Percentiles rank a stretch among this genome's conserved stretches.
Evolutionary conservation across 2,797 vertebrate species (phyloP).

Genomic region (Epinephelus awoara): DNA sequence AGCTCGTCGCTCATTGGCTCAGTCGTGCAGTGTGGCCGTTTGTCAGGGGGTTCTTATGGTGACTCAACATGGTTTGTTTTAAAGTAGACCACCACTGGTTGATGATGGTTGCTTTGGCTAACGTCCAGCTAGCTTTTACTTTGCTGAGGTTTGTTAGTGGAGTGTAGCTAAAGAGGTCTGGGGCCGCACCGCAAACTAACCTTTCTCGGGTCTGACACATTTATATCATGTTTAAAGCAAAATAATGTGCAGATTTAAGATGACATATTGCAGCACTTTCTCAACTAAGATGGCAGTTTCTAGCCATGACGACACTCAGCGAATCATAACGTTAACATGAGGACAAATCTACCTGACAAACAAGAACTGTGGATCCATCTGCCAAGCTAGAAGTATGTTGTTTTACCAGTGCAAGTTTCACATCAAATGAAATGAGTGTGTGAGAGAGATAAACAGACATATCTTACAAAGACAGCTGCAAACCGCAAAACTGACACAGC

Average conservation of each 20-base stretch:
- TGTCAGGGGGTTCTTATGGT: constrained; percentile 23
- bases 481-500: not conserved
- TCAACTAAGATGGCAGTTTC: not conserved
- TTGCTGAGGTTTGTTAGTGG: constrained; percentile 18
- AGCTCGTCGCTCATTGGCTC: constrained; percentile 34
- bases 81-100: constrained; percentile 13
- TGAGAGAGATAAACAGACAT: not conserved
- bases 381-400: constrained; percentile 3
- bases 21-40: constrained; percentile 27
- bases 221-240: constrained; percentile 2
- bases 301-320: not conserved
- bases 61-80: constrained; percentile 43
- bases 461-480: constrained; percentile 3
- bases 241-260: not conserved
- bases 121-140: constrained; percentile 33
- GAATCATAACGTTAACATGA: not conserved
- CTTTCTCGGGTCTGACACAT: not conserved
- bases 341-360: constrained; percentile 15
- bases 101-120: constrained; percentile 50
- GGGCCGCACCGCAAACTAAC: not conserved
- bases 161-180: constrained; percentile 25
- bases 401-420: constrained; percentile 1
- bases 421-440: not conserved
- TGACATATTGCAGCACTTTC: not conserved
- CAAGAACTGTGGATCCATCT: constrained; percentile 1